These are phyloP conservation scores for Limnephilus auricula DNA, from an alignment of 2,888 invertebrate genomes.

Conservation along the genomic window DNA sequence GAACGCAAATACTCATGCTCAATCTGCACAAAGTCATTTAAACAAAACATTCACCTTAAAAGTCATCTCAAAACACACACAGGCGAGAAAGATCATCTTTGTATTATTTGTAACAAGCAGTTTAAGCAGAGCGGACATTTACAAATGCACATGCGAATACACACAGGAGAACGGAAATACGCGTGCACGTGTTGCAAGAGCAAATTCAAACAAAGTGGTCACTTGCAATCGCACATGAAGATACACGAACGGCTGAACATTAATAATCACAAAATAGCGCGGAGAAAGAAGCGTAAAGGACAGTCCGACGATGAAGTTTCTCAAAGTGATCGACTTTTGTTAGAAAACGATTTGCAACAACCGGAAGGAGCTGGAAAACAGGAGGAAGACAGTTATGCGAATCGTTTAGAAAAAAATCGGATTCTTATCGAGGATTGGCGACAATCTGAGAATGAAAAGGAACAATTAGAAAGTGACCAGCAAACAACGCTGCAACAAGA, in stretches of 20 bases:
- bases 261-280: not conserved
- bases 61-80: constrained; percentile 63
- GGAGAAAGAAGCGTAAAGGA: not conserved
- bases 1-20: constrained; percentile 59
- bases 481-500: not conserved
- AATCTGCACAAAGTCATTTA: constrained; percentile 58
- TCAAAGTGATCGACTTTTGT: not conserved
- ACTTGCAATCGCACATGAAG: constrained; percentile 60
- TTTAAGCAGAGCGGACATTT: constrained; percentile 64
- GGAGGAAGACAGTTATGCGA: not conserved
- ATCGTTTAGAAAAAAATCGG: not conserved
- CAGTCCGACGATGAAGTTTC: not conserved
- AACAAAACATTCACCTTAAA: constrained; percentile 63
- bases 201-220: constrained; percentile 64
- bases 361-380: not conserved
- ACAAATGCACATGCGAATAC: constrained; percentile 63
- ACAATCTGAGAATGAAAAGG: not conserved
- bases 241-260: constrained; percentile 43
- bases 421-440: not conserved
- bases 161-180: constrained; percentile 63
- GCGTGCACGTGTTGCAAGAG: constrained; percentile 56
- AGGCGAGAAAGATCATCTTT: constrained; percentile 61
- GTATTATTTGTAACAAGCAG: constrained; percentile 59
- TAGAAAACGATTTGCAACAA: constrained; percentile 9
- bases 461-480: not conserved